These are phyloP conservation scores for Thalpophila matura DNA, from an alignment of 2,888 invertebrate species.

Conservation along the genomic window DNA sequence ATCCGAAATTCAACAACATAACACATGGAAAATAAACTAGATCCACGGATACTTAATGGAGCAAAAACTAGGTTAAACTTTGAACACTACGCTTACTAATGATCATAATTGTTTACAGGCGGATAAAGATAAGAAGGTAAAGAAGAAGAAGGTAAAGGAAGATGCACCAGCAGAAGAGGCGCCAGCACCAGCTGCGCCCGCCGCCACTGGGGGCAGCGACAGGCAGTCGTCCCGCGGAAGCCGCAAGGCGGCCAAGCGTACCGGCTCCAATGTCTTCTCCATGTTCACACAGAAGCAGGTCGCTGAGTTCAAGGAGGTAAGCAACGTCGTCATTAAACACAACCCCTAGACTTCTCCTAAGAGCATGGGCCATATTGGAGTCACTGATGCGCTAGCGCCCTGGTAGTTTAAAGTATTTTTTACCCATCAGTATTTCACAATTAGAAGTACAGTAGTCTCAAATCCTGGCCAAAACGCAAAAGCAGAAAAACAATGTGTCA, in stretches of 20 bases:
- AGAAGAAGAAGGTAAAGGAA: conserved; percentile 95
- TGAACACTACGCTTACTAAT: conserved; percentile 19
- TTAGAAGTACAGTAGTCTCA: neutral
- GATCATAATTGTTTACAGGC: conserved; percentile 90
- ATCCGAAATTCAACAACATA: neutral
- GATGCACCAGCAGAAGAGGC: conserved; percentile 92
- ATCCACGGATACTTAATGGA: neutral
- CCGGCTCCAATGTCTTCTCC: conserved; percentile 98
- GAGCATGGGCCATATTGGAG: neutral
- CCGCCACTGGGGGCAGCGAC: conserved; percentile 91
- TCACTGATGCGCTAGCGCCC: too few relatives aligned
- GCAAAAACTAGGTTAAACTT: conserved; percentile 43
- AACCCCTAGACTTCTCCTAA: neutral
- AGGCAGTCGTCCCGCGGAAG: conserved; percentile 96
- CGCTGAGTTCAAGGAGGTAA: conserved; percentile 98
- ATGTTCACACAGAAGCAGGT: conserved; percentile 99
- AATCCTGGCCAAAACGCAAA: neutral
- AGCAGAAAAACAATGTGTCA: too few relatives aligned
- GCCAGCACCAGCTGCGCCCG: conserved; percentile 92
- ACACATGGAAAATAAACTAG: neutral
- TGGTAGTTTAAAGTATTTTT: too few relatives aligned
- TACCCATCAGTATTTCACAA: neutral
- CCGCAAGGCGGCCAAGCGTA: conserved; percentile 95
- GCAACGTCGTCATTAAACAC: conserved; percentile 45
- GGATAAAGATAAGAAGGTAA: conserved; percentile 98